Evolutionary conservation across 1,140 invertebrate genomes (phyloP).

Genomic region (Pseudomyrmex dendroicus): DNA sequence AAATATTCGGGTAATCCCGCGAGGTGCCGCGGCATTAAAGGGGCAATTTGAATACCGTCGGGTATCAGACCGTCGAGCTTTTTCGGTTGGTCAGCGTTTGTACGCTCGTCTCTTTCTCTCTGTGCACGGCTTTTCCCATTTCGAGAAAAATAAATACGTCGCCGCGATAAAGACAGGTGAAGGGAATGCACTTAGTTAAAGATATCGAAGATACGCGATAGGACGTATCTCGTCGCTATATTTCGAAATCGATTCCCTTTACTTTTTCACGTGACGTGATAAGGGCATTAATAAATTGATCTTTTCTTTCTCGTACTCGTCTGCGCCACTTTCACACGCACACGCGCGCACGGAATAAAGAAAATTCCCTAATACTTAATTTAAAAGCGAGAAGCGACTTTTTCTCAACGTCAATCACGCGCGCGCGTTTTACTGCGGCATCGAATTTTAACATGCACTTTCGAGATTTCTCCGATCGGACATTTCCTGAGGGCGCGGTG

Average conservation of each 20-base stretch:
- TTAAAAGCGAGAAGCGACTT: background rate
- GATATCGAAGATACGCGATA: background rate
- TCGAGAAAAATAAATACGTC: conserved; percentile 31
- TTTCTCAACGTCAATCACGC: background rate
- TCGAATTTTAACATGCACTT: conserved; percentile 36
- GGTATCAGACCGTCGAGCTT: conserved; percentile 34
- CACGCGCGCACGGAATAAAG: background rate
- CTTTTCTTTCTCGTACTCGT: background rate
- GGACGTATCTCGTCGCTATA: no score
- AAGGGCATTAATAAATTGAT: background rate
- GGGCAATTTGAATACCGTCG: conserved; percentile 67
- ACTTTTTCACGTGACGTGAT: no score
- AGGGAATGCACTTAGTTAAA: background rate
- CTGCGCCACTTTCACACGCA: background rate
- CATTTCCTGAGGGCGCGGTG: background rate
- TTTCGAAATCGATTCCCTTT: no score
- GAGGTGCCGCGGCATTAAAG: conserved; percentile 71
- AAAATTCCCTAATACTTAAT: background rate
- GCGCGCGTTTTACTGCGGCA: background rate
- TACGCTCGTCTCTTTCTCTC: background rate
- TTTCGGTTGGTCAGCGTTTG: conserved; percentile 3
- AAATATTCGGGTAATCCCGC: conserved; percentile 62
- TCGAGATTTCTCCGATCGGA: conserved; percentile 26
- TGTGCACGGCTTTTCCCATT: background rate
- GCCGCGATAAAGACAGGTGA: background rate